These are phyloP conservation scores for Diabrotica undecimpunctata DNA, from an alignment of 1,140 invertebrate genomes.

Conservation along the genomic window DNA sequence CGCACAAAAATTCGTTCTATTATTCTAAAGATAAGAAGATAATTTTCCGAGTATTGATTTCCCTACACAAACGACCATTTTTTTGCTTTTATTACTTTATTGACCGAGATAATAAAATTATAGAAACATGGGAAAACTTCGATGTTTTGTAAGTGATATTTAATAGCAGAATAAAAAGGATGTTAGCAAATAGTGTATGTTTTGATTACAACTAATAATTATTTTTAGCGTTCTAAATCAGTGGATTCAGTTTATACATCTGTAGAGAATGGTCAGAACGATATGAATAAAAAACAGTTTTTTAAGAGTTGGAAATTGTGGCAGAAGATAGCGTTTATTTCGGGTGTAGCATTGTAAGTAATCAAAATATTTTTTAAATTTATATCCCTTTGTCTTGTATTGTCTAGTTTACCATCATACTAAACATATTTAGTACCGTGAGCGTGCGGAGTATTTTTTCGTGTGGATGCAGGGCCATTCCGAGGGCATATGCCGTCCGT, in stretches of 20 bases:
- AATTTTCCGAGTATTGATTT: too few relatives aligned
- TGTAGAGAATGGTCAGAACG: not conserved
- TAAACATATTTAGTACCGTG: too few relatives aligned
- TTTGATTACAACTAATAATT: not conserved
- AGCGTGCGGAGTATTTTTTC: too few relatives aligned
- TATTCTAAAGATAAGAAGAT: too few relatives aligned
- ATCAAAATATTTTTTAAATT: not conserved
- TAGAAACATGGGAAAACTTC: too few relatives aligned
- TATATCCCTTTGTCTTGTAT: too few relatives aligned
- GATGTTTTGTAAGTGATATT: not conserved
- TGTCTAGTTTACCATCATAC: too few relatives aligned
- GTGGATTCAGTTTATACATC: conserved; percentile 1
- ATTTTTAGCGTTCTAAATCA: not conserved
- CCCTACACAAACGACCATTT: too few relatives aligned
- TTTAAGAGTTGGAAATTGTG: not conserved
- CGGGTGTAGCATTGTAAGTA: conserved; percentile 4
- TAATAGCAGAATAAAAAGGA: not conserved
- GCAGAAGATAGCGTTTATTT: conserved; percentile 5
- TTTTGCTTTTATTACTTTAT: not conserved
- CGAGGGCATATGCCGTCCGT: too few relatives aligned
- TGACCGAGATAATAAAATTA: not conserved
- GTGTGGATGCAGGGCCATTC: too few relatives aligned
- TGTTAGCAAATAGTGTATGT: too few relatives aligned
- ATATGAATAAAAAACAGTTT: conserved; percentile 1
- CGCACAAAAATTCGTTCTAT: too few relatives aligned